phyloP scores from a whole-genome alignment of 2,113 vertebrate species.

The Syrmaticus mikado region DNA sequence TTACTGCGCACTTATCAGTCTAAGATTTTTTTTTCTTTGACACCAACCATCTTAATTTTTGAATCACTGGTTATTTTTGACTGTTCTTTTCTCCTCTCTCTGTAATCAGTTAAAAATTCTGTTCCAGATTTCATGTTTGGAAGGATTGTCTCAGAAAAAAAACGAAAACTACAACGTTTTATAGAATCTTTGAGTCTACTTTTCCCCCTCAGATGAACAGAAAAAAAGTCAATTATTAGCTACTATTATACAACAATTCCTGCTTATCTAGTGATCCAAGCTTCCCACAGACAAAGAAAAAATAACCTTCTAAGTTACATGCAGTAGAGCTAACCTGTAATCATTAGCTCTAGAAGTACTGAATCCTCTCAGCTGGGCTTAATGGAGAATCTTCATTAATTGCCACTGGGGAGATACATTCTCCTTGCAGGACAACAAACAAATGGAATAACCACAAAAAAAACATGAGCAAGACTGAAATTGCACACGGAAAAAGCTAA shows the following conservation, averaged over 20 bases:
- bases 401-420: not conserved
- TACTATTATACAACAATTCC: not conserved
- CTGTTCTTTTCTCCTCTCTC: not conserved
- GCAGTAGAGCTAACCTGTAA: not conserved
- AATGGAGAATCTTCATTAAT: not conserved
- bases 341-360: not conserved
- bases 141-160: not conserved
- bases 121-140: not conserved
- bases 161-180: not conserved
- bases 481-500: not conserved
- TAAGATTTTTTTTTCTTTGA: not conserved
- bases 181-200: not conserved
- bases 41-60: not conserved
- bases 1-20: not conserved
- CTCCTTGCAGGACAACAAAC: not conserved
- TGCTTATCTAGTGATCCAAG: not conserved
- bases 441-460: not conserved
- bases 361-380: not conserved
- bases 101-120: not conserved
- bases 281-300: not conserved
- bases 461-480: not conserved
- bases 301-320: not conserved
- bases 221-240: slow-evolving; percentile 36
- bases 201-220: slow-evolving; percentile 1
- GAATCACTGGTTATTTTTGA: not conserved